These are phyloP conservation scores for Tethya wilhelma DNA, from an alignment of 37 sponge, comb jelly and placozoan species.

Conservation along the genomic window DNA sequence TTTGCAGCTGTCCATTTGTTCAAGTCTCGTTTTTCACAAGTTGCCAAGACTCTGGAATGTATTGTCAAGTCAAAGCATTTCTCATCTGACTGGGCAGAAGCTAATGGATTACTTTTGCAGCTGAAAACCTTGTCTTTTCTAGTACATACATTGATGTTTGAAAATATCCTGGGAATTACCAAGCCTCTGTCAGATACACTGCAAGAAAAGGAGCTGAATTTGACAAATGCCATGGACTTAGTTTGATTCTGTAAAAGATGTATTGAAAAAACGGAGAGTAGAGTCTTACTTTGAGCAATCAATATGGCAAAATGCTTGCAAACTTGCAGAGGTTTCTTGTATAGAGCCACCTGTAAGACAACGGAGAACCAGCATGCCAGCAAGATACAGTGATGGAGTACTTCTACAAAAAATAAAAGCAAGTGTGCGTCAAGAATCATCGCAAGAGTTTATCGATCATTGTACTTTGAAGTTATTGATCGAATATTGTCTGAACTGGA, in stretches of 20 bases:
- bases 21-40: background rate
- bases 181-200: background rate
- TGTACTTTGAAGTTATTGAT: background rate
- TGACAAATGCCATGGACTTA: background rate
- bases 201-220: background rate
- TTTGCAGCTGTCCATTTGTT: constrained; percentile 11
- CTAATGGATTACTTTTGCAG: background rate
- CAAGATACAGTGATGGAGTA: background rate
- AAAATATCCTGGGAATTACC: background rate
- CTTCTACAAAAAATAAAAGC: background rate
- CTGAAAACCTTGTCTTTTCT: constrained; percentile 1
- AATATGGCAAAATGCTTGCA: background rate
- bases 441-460: background rate
- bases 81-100: too few relatives aligned
- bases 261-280: background rate
- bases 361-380: background rate
- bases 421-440: background rate
- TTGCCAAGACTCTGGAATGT: background rate
- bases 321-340: background rate
- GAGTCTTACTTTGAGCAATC: background rate
- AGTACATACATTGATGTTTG: background rate
- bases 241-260: background rate
- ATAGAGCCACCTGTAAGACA: background rate
- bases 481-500: background rate
- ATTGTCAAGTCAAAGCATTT: too few relatives aligned